A percentile compares a stretch with the other conserved stretches of the same genome.
phyloP scores from a whole-genome alignment of 2,113 vertebrate species.

The Myiozetetes cayanensis region DNA sequence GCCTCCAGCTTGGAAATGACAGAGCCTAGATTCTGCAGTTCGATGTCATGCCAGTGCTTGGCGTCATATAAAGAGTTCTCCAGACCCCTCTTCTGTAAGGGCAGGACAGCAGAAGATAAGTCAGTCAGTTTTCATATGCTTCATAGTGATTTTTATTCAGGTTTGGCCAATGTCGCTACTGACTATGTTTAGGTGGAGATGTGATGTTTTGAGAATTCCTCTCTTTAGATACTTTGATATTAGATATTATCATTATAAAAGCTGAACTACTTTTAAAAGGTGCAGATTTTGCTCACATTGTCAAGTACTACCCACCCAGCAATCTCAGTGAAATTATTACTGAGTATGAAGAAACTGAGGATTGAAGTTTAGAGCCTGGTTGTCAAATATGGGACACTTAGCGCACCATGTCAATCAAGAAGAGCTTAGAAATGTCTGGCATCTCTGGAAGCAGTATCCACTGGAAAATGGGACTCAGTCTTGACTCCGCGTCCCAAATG shows the following conservation, averaged over 20 bases:
- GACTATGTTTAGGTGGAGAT: neutral
- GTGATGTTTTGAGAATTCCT: neutral
- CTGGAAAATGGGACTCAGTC: neutral
- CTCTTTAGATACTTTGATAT: neutral
- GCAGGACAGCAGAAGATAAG: neutral
- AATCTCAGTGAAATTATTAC: neutral
- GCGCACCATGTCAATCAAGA: neutral
- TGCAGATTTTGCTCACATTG: neutral
- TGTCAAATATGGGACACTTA: neutral
- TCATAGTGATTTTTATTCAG: neutral
- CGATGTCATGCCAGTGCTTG: constrained; percentile 90
- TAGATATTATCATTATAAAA: neutral
- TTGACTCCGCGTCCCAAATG: neutral
- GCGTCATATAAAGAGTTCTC: constrained; percentile 87
- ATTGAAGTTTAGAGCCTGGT: neutral
- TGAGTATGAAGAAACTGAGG: neutral
- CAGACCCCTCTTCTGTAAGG: constrained; percentile 87
- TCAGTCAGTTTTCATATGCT: neutral
- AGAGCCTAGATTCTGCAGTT: constrained; percentile 90
- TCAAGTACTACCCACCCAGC: neutral
- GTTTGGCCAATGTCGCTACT: neutral
- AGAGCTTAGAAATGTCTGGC: neutral
- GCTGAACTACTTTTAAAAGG: neutral
- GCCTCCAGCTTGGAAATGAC: constrained; percentile 87
- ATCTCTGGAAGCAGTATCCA: neutral